Evolutionary conservation across 2,888 invertebrate genomes (phyloP).

Genomic region (Phyllotreta cruciferae): DNA sequence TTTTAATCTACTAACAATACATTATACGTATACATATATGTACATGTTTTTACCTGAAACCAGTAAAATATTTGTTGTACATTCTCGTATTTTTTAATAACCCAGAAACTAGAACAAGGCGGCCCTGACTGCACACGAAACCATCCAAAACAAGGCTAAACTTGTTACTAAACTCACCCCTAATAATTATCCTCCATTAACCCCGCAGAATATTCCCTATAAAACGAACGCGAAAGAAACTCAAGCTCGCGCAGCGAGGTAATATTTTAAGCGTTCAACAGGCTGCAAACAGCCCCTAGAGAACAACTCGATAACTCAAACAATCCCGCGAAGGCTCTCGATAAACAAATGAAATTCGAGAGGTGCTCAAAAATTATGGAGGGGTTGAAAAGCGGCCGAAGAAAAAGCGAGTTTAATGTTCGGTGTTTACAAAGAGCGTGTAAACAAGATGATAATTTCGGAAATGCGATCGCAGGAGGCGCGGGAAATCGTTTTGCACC

Average conservation of each 20-base stretch:
- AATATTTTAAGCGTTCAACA: slow-evolving; percentile 14
- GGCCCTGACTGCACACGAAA: not conserved
- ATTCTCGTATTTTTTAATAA: slow-evolving; percentile 24
- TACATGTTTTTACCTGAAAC: slow-evolving; percentile 53
- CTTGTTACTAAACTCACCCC: not conserved
- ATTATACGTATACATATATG: slow-evolving; percentile 37
- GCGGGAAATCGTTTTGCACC: no score
- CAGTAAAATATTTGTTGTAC: slow-evolving; percentile 52
- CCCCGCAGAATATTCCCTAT: not conserved
- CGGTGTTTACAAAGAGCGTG: no score
- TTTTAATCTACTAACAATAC: slow-evolving; percentile 30
- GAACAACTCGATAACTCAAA: slow-evolving; percentile 22
- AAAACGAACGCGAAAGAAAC: no score
- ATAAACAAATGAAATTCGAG: slow-evolving; percentile 23
- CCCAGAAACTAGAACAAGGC: no score
- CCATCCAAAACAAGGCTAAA: no score
- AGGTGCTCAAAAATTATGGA: slow-evolving; percentile 17
- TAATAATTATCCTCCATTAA: not conserved
- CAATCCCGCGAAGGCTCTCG: slow-evolving; percentile 12
- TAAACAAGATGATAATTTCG: no score
- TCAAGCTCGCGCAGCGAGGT: no score
- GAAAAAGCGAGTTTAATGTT: no score
- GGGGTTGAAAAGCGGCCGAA: no score
- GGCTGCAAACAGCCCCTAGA: slow-evolving; percentile 13
- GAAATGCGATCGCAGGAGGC: no score